These are phyloP conservation scores for Ichneumon xanthorius DNA, from an alignment of 2,888 invertebrate genomes.

Conservation along the genomic window DNA sequence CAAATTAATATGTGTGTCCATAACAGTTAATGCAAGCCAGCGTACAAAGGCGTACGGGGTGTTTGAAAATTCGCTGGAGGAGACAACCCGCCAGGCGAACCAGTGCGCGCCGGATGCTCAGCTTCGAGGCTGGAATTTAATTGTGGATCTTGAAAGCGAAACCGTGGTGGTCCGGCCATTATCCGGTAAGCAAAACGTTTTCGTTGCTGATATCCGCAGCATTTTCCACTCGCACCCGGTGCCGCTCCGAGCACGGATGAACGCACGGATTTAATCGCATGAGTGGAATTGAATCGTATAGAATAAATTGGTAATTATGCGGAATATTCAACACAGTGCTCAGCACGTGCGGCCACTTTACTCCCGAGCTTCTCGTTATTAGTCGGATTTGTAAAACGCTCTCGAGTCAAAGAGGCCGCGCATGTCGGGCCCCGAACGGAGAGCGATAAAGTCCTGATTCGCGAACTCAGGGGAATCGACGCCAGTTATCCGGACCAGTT, in stretches of 20 bases:
- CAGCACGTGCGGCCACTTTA: not conserved
- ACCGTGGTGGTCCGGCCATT: not conserved
- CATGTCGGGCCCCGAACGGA: not conserved
- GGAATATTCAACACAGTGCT: constrained; percentile 13
- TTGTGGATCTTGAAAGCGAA: constrained; percentile 40
- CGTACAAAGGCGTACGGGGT: not conserved
- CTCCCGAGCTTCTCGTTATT: not conserved
- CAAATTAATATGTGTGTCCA: not conserved
- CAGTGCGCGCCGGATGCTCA: not conserved
- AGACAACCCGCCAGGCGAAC: not conserved
- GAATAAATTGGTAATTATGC: constrained; percentile 3
- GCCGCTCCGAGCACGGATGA: constrained; percentile 3
- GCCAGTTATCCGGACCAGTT: not conserved
- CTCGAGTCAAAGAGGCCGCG: not conserved
- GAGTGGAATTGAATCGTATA: not conserved
- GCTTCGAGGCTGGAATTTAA: constrained; percentile 39
- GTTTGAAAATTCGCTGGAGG: constrained; percentile 9
- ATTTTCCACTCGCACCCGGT: constrained; percentile 28
- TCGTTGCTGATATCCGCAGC: constrained; percentile 25
- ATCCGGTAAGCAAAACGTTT: constrained; percentile 16
- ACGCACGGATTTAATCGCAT: constrained; percentile 1
- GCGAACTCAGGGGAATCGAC: not conserved
- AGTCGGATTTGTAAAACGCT: not conserved
- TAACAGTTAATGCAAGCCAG: not conserved
- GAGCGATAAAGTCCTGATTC: not conserved